Evolutionary conservation across 2,888 invertebrate species (phyloP).

Genomic region (Melanophora roralis): DNA sequence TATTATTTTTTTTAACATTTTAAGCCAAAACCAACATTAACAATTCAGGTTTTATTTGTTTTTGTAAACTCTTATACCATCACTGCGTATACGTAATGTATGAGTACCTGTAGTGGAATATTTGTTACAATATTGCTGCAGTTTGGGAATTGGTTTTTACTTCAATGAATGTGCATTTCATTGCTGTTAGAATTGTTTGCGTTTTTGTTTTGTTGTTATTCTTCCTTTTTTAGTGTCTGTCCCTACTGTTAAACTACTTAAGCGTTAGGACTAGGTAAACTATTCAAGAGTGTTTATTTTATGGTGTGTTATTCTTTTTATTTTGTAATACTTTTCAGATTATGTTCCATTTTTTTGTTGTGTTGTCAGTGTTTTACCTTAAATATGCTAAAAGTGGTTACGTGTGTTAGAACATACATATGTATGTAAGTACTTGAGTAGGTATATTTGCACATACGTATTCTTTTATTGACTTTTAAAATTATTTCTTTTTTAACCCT

Average conservation of each 20-base stretch:
- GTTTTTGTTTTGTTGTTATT: not conserved
- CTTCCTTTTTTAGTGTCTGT: not conserved
- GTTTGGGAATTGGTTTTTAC: conserved; percentile 63
- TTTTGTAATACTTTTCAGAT: conserved; percentile 61
- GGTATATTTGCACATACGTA: too few relatives aligned
- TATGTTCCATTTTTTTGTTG: conserved; percentile 49
- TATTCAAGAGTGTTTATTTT: conserved; percentile 60
- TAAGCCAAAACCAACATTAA: conserved; percentile 27
- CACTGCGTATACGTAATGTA: conserved; percentile 54
- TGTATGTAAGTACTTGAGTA: too few relatives aligned
- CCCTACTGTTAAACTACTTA: not conserved
- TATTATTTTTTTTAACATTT: conserved; percentile 24
- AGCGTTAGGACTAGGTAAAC: conserved; percentile 22
- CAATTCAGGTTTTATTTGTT: not conserved
- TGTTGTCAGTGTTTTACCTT: conserved; percentile 36
- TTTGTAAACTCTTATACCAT: not conserved
- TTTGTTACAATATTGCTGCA: conserved; percentile 62
- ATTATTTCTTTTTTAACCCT: too few relatives aligned
- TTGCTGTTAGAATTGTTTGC: conserved; percentile 45
- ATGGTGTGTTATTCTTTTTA: conserved; percentile 58
- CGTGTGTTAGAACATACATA: too few relatives aligned
- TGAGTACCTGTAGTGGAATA: conserved; percentile 36
- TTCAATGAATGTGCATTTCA: conserved; percentile 60
- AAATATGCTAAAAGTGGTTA: conserved; percentile 27
- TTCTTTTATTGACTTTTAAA: too few relatives aligned